A percentile compares a stretch with the other conserved stretches of the same genome.
These are phyloP conservation scores for Podiceps cristatus DNA, from an alignment of 2,113 vertebrate species.

Conservation along the genomic window DNA sequence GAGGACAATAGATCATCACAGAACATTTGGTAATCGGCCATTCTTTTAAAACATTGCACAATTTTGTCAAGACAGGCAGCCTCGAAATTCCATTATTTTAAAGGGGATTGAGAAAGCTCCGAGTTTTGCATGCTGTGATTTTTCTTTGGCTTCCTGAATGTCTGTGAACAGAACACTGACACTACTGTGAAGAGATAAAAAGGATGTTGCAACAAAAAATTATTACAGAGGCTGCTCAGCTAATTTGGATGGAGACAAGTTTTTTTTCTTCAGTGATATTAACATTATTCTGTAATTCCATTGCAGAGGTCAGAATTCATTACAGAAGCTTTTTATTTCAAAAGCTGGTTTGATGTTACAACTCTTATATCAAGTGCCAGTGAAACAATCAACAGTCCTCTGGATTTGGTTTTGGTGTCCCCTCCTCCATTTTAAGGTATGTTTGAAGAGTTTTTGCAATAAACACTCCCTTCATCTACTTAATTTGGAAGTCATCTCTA, in stretches of 20 bases:
- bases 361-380: slow-evolving; percentile 31
- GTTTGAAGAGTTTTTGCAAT: slow-evolving; percentile 21
- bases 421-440: not conserved
- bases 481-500: slow-evolving; percentile 33
- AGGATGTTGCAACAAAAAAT: slow-evolving; percentile 42
- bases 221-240: not conserved
- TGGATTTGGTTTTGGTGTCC: not conserved
- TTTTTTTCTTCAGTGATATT: not conserved
- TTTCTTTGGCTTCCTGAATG: slow-evolving; percentile 6
- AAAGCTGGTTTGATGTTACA: slow-evolving; percentile 9
- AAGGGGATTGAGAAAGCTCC: slow-evolving; percentile 15
- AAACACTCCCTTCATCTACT: slow-evolving; percentile 32
- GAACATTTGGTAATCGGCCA: not conserved
- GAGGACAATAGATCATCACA: not conserved
- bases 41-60: slow-evolving; percentile 18
- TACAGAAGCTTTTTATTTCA: slow-evolving; percentile 12
- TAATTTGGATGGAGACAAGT: not conserved
- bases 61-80: slow-evolving; percentile 33
- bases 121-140: slow-evolving; percentile 5
- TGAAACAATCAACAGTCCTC: slow-evolving; percentile 33
- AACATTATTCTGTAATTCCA: not conserved
- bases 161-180: not conserved
- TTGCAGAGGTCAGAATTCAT: not conserved
- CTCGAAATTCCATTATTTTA: not conserved
- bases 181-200: slow-evolving; percentile 34